phyloP scores from a whole-genome alignment of 64 coral and sea anemone species.

The Dendronephthya gigantea region DNA sequence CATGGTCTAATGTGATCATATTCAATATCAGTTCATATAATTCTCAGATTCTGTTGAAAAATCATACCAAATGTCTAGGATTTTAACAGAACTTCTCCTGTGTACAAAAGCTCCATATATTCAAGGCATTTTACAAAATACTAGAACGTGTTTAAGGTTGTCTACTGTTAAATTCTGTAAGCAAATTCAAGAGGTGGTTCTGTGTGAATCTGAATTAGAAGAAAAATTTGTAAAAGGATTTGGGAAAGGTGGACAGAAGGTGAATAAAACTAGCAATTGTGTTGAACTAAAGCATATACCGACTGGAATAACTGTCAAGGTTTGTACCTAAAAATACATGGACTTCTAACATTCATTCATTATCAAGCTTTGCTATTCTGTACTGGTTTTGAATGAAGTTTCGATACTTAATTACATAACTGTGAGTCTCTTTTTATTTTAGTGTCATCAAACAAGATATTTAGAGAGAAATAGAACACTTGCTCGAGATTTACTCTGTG shows the following conservation, averaged over 20 bases:
- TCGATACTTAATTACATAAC: not conserved
- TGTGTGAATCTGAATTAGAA: constrained; percentile 72
- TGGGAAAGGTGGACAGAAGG: constrained; percentile 92
- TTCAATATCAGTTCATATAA: too few species aligned
- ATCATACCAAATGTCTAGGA: not conserved
- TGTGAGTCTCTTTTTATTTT: constrained; percentile 14
- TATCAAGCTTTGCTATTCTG: too few species aligned
- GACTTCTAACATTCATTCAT: not conserved
- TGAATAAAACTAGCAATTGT: constrained; percentile 94
- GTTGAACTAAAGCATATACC: constrained; percentile 83
- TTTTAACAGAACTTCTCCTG: not conserved
- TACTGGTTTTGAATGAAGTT: too few species aligned
- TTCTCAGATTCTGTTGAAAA: not conserved
- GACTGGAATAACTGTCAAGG: constrained; percentile 68
- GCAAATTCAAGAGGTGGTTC: not conserved
- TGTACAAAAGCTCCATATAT: not conserved
- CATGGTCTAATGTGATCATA: too few species aligned
- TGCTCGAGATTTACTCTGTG: constrained; percentile 50
- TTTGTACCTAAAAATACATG: not conserved
- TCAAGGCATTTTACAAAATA: not conserved
- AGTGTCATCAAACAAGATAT: constrained; percentile 90
- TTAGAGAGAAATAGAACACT: constrained; percentile 75
- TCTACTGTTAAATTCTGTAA: not conserved
- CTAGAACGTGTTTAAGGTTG: not conserved
- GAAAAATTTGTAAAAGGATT: constrained; percentile 90